A percentile compares a stretch with the other conserved stretches of the same genome.
phyloP scores from a whole-genome alignment of 2,797 vertebrate genomes.

The Poecilia velifera region DNA sequence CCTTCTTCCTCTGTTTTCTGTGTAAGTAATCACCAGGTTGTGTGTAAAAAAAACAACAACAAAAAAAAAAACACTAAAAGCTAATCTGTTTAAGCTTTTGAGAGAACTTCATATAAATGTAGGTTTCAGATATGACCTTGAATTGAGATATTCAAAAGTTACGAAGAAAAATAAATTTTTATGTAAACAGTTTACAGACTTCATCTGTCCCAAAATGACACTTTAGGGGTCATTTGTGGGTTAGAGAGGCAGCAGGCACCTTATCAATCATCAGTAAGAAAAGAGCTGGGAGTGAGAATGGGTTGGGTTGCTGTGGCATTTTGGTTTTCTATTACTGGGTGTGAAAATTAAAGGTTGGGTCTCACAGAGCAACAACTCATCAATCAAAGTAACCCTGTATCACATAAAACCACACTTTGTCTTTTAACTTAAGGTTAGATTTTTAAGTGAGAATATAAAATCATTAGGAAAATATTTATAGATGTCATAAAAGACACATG shows the following conservation, averaged over 20 bases:
- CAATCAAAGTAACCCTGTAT: neutral
- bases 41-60: neutral
- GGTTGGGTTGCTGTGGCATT: neutral
- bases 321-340: conserved; percentile 1
- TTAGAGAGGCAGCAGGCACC: neutral
- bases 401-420: neutral
- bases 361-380: neutral
- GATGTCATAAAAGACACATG: neutral
- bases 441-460: neutral
- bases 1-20: neutral
- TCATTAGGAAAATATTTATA: neutral
- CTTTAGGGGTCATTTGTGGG: neutral
- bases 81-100: neutral
- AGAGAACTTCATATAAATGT: neutral
- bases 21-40: neutral
- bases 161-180: neutral
- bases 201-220: neutral
- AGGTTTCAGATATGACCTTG: neutral
- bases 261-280: neutral
- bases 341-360: neutral
- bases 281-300: neutral
- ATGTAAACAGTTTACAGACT: neutral
- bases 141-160: neutral
- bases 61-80: neutral
- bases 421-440: neutral